A percentile compares a stretch with the other conserved stretches of the same genome.
Conservation (phyloP, 2,113 vertebrate genomes). For the Sinocyclocheilus grahami region DNA sequence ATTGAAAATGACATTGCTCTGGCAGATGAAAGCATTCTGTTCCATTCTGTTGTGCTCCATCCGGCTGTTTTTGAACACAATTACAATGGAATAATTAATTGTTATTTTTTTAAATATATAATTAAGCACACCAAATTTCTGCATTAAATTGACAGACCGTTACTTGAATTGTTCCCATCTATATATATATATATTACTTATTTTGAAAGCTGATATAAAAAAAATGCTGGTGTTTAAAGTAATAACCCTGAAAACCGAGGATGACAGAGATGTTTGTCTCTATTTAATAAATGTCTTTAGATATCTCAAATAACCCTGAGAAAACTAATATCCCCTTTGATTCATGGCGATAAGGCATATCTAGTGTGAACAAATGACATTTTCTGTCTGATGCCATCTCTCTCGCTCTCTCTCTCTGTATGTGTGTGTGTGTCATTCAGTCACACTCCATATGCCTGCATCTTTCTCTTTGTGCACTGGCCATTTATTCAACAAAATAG, state of each 20-base stretch:
- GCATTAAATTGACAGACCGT: neutral
- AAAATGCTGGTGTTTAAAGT: constrained; percentile 13
- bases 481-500: constrained; percentile 35
- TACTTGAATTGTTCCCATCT: neutral
- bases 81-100: neutral
- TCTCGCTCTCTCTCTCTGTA: neutral
- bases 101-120: neutral
- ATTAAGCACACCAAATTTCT: neutral
- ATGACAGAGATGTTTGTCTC: constrained; percentile 20
- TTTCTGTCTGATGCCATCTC: neutral
- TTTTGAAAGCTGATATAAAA: constrained; percentile 35
- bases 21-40: neutral
- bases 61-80: neutral
- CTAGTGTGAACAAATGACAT: constrained; percentile 1
- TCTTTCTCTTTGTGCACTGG: constrained; percentile 3
- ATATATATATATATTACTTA: neutral
- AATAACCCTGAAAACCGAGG: constrained; percentile 3
- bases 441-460: neutral
- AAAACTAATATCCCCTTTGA: constrained; percentile 51
- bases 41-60: neutral
- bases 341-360: constrained; percentile 44
- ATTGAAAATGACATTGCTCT: neutral
- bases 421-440: neutral
- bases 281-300: constrained; percentile 37
- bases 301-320: constrained; percentile 45